Evolutionary conservation across 2,797 vertebrate genomes (phyloP), one percentile per base, ranked within the genome.

Genomic region (Syndactyla subalaris): DNA sequence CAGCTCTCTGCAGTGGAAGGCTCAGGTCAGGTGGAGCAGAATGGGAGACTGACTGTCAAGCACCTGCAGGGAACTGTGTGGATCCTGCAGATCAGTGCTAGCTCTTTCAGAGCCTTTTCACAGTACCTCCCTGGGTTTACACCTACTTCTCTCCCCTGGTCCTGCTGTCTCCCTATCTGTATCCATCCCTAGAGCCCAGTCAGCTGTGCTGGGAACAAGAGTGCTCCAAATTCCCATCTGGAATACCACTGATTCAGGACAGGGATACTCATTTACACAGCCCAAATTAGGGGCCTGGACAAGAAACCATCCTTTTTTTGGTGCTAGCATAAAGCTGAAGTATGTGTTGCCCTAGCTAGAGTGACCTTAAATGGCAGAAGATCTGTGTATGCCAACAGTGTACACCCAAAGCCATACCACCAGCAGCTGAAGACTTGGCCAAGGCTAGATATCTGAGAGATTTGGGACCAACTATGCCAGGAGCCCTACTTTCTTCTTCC

Each of bases 21-120:
- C 39, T 86, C 49, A 43, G 3, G 17, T 48, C 2, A 0, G 29
- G 36, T 21, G 32, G 36, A 77, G 16, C 26, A 62, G 51, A 65
- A 30, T 1, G 0, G 32, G 67, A 80, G 34, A 51, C 6, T 9
- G 45, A 14, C 54, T 89, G 32, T 43, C 41, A 52, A n/a, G 36
- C 2, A 71, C 26, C 29, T 0, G 0, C 32, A 62, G 46, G 43
- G 54, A 87, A 12, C 19, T 8, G 8, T 30, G 27, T n/a, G 39
- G 24, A 32, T 88, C 39, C 83, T 80, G 59, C 65, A 67, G 72
- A 52, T 73, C 61, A 57, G 6, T 29, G 10, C 20, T 12, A 32
- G 16, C 9, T 86, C 32, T 71, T 78, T 57, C 23, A 49, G 54
- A 81, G 46, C 6, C 7, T 41, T 70, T 46, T 19, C n/a, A 43